These are phyloP conservation scores for Hirtodrosophila cameraria DNA, from an alignment of 2,888 invertebrate species.

Conservation along the genomic window DNA sequence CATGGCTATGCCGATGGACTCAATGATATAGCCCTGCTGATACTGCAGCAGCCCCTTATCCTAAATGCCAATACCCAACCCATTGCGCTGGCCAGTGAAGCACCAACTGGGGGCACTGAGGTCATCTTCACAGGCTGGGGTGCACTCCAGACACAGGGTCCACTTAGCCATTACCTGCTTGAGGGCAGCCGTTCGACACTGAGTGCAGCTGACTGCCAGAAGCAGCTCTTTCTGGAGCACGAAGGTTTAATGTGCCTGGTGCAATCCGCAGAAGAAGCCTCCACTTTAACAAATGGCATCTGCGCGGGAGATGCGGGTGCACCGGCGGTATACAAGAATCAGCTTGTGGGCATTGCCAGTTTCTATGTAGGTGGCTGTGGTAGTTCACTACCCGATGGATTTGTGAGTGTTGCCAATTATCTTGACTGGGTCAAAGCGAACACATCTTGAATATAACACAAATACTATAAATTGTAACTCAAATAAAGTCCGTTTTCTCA, in stretches of 20 bases:
- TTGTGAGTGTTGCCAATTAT: conserved; percentile 69
- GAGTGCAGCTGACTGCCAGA: conserved; percentile 57
- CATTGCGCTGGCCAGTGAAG: conserved; percentile 61
- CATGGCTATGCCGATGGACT: conserved; percentile 55
- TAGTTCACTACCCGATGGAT: conserved; percentile 78
- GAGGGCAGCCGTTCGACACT: conserved; percentile 67
- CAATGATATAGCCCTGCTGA: conserved; percentile 77
- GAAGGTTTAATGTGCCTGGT: conserved; percentile 77
- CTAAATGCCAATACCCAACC: conserved; percentile 62
- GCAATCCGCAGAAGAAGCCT: conserved; percentile 39
- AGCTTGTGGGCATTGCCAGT: conserved; percentile 79
- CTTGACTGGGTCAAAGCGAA: conserved; percentile 65
- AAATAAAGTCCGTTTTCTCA: too few species aligned
- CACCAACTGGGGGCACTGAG: conserved; percentile 56
- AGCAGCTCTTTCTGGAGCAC: conserved; percentile 45
- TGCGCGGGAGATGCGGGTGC: conserved; percentile 82
- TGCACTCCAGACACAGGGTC: conserved; percentile 37
- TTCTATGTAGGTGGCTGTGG: conserved; percentile 78
- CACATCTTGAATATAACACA: background rate
- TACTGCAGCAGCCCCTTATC: conserved; percentile 66
- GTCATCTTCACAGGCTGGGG: conserved; percentile 81
- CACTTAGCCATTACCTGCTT: conserved; percentile 62
- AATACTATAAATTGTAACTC: too few species aligned
- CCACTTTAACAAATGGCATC: conserved; percentile 54
- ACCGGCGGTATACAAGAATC: conserved; percentile 74